Evolutionary conservation across 2,888 invertebrate species (phyloP).

Genomic region (Dicyrtomina minuta): DNA sequence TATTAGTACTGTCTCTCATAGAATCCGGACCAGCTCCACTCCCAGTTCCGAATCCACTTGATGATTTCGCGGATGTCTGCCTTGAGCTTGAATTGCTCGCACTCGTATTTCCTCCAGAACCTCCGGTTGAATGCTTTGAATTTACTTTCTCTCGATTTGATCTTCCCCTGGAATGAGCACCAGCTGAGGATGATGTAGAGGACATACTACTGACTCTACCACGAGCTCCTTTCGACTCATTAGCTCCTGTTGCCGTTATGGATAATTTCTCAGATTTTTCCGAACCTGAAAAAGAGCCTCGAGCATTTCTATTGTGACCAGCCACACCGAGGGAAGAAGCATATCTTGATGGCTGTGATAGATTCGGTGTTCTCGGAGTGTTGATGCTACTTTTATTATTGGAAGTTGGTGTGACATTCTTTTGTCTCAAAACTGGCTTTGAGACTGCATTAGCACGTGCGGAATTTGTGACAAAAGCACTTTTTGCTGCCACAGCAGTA

Average conservation of each 20-base stretch:
- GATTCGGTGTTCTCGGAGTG: slow-evolving; percentile 27
- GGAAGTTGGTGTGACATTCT: slow-evolving; percentile 1
- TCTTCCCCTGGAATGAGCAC: slow-evolving; percentile 1
- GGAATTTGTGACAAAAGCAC: slow-evolving; percentile 49
- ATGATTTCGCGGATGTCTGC: slow-evolving; percentile 12
- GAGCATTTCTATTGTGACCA: not conserved
- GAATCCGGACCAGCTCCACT: not conserved
- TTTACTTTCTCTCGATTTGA: slow-evolving; percentile 8
- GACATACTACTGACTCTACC: not conserved
- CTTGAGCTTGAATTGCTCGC: slow-evolving; percentile 9
- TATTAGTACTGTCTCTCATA: slow-evolving; percentile 20
- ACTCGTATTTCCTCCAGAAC: not conserved
- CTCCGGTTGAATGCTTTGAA: slow-evolving; percentile 10
- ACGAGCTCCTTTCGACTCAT: not conserved
- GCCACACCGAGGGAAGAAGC: slow-evolving; percentile 2
- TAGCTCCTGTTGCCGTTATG: not conserved
- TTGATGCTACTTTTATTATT: not conserved
- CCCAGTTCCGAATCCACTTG: not conserved
- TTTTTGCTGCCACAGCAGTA: slow-evolving; percentile 32
- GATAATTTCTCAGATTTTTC: slow-evolving; percentile 12
- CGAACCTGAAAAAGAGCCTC: slow-evolving; percentile 7
- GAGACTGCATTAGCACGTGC: slow-evolving; percentile 52
- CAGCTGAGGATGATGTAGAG: not conserved
- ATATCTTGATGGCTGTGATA: slow-evolving; percentile 33
- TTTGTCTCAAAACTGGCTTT: slow-evolving; percentile 40